These are phyloP conservation scores for Macrobrachium rosenbergii DNA, from an alignment of 1,140 invertebrate species.

Conservation along the genomic window DNA sequence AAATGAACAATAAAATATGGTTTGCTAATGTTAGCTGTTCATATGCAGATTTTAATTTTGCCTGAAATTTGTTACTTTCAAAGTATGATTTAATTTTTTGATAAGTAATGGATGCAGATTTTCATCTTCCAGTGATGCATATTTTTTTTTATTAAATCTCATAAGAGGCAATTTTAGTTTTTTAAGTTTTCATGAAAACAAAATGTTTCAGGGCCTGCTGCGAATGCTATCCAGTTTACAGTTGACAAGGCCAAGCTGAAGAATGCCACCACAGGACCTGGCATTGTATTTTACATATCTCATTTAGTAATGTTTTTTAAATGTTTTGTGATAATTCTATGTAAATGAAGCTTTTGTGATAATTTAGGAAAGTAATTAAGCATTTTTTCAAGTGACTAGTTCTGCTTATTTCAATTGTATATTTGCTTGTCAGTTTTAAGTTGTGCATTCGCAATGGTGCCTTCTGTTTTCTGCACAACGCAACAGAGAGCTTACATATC, in stretches of 20 bases:
- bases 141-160: not conserved
- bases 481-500: slow-evolving; percentile 66
- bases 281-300: not conserved
- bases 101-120: no score
- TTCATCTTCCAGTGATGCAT: not conserved
- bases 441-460: slow-evolving; percentile 60
- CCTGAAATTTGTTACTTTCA: no score
- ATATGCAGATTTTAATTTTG: no score
- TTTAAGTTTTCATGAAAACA: not conserved
- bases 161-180: no score
- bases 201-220: slow-evolving; percentile 85
- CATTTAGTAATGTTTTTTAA: not conserved
- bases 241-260: slow-evolving; percentile 90
- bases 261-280: slow-evolving; percentile 58
- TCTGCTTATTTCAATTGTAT: not conserved
- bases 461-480: slow-evolving; percentile 54
- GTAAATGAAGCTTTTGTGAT: not conserved
- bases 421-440: slow-evolving; percentile 24
- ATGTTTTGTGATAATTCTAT: no score
- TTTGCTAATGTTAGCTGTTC: no score
- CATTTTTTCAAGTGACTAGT: not conserved
- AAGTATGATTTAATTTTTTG: no score
- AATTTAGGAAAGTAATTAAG: not conserved
- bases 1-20: no score
- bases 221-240: slow-evolving; percentile 97